Conservation (phyloP, 2,113 vertebrate species). For the Abramis brama region DNA sequence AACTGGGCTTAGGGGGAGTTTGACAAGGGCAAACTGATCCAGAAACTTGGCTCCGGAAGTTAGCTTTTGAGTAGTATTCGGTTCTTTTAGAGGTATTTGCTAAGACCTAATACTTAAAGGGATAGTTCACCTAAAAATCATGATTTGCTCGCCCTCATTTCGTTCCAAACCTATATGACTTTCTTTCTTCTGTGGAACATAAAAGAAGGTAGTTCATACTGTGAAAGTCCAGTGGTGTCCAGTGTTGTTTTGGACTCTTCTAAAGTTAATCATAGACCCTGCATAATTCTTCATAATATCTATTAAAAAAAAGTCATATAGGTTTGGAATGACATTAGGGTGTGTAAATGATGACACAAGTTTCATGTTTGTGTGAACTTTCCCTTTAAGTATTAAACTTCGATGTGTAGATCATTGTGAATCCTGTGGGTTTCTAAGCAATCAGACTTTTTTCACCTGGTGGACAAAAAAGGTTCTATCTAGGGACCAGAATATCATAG, state of each 20-base stretch:
- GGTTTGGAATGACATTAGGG: background rate
- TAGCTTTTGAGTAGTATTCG: background rate
- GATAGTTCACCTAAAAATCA: background rate
- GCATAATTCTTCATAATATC: background rate
- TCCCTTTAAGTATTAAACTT: background rate
- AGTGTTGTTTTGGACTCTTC: background rate
- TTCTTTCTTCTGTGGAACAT: background rate
- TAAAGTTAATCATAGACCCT: background rate
- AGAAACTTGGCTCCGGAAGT: slow-evolving; percentile 23
- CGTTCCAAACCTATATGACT: background rate
- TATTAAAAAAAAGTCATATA: background rate
- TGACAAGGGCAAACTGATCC: slow-evolving; percentile 25
- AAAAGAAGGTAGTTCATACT: background rate
- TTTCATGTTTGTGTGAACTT: background rate
- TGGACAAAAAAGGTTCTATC: background rate
- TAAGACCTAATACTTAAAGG: background rate
- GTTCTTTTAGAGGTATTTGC: background rate
- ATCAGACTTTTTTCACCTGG: background rate
- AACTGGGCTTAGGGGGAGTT: slow-evolving; percentile 36
- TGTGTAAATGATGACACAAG: background rate
- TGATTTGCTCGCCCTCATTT: background rate
- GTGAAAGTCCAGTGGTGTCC: background rate
- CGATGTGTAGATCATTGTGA: background rate
- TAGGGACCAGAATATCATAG: background rate
- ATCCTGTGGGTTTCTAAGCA: background rate